Evolutionary conservation across 2,888 invertebrate species (phyloP).

Genomic region (Lasioglossum leucozonium): DNA sequence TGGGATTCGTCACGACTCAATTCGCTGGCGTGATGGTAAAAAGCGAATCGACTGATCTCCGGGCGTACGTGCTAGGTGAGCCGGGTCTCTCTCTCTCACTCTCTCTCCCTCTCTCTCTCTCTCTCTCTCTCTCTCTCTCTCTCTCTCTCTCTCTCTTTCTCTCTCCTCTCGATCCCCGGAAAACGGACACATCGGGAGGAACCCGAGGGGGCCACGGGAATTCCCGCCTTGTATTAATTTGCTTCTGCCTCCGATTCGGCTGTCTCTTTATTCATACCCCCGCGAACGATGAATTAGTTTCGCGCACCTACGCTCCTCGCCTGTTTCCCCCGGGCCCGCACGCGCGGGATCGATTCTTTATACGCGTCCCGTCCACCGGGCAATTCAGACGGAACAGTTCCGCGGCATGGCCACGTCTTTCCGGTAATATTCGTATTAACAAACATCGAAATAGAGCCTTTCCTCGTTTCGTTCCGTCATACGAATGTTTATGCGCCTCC

Average conservation of each 20-base stretch:
- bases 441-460: not conserved
- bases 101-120: not conserved
- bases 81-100: constrained; percentile 5
- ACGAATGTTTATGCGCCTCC: not conserved
- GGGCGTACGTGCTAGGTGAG: constrained; percentile 49
- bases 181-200: constrained; percentile 37
- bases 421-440: not conserved
- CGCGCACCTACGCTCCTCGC: not conserved
- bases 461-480: not conserved
- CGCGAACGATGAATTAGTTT: constrained; percentile 28
- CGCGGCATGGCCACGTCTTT: not conserved
- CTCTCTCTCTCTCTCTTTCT: not conserved
- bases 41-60: constrained; percentile 54
- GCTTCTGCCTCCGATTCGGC: not conserved
- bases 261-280: constrained; percentile 16
- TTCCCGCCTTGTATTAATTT: constrained; percentile 17
- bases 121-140: not conserved
- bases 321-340: not conserved
- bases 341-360: not conserved
- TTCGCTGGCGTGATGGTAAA: constrained; percentile 67
- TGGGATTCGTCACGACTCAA: constrained; percentile 73
- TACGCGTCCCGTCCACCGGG: not conserved
- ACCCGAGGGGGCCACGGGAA: not conserved
- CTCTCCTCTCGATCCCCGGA: constrained; percentile 29
- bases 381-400: not conserved